Base-by-base conservation (phyloP, 2,113 vertebrate genomes). In the Gymnorhina tibicen region DNA sequence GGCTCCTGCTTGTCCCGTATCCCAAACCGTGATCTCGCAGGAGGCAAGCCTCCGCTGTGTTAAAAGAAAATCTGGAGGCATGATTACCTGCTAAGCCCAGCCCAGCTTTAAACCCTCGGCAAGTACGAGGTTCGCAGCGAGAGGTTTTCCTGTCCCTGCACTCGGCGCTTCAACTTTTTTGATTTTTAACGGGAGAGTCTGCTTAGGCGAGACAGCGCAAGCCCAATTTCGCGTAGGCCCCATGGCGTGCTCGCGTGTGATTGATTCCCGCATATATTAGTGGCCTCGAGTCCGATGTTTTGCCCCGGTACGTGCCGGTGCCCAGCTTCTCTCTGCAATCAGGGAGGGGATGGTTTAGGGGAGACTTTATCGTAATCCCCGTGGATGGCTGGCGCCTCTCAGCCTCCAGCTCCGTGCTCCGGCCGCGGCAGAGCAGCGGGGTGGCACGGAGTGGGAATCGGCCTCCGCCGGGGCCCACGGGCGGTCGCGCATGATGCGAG, bases 291-390 rank as follows among this genome's bases (percentile, higher is more conserved):
- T 52, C 47, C 11, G 4, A 4, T 19, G 16, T 24, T 58, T 63
- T 10, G 23, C 9, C 35, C 17, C 15, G 37, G 2, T 37, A 2
- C 18, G 2, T 35, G 42, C 37, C 35, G 1, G 15, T 7, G 52
- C 22, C 41, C 37, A 2, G 18, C 52, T 63, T 21, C 52, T 14
- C 26, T 18, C 21, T 10, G 37, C 13, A 16, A 2, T 19, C 67
- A 24, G 27, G 22, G 39, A 35, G 28, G 6, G 12, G 3, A 21
- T 2, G 28, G 22, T 47, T 56, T 32, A 7, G 33, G 6, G 6
- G 16, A 22, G 5, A 1, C 9, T 28, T 50, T 46, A 11, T 12
- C 13, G 5, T 11, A 42, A 8, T 24, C 6, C 19, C 26, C 12
- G 28, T 8, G 18, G 63, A 8, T 6, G 27, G 24, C 58, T 14